A percentile compares a stretch with the other conserved stretches of the same genome.
Evolutionary conservation across 2,113 vertebrate species (phyloP).

Genomic region (Aspidoscelis tigris): DNA sequence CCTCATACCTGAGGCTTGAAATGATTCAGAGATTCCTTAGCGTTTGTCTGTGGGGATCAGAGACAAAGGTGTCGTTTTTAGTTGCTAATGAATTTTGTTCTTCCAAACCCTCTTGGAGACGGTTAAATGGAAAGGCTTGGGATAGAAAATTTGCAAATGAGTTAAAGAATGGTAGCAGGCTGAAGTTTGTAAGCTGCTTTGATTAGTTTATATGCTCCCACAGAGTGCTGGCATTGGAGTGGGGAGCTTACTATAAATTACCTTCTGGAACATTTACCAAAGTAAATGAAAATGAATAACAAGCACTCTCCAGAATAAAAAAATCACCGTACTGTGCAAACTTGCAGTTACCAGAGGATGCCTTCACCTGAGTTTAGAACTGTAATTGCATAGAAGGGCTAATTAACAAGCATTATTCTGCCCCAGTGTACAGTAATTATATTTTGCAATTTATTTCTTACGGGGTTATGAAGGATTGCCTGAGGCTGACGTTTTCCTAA

Average conservation of each 20-base stretch:
- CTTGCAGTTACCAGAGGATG: slow-evolving; percentile 2
- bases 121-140: not conserved
- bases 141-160: not conserved
- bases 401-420: not conserved
- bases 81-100: not conserved
- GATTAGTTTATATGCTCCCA: slow-evolving; percentile 49
- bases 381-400: slow-evolving; percentile 38
- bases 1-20: no score
- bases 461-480: slow-evolving; percentile 42
- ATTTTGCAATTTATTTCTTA: slow-evolving; percentile 32
- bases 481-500: slow-evolving; percentile 23
- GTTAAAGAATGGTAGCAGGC: not conserved
- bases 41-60: no score
- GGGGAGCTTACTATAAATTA: slow-evolving; percentile 59
- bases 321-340: not conserved
- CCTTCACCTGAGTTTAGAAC: not conserved
- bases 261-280: slow-evolving; percentile 50
- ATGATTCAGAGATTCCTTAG: not conserved
- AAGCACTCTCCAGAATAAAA: not conserved
- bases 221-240: slow-evolving; percentile 51
- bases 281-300: slow-evolving; percentile 33
- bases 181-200: not conserved
- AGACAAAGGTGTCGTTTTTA: not conserved
- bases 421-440: slow-evolving; percentile 32
- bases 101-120: not conserved